These are phyloP conservation scores for Copidosoma floridanum DNA, from an alignment of 1,140 invertebrate genomes.

Conservation along the genomic window DNA sequence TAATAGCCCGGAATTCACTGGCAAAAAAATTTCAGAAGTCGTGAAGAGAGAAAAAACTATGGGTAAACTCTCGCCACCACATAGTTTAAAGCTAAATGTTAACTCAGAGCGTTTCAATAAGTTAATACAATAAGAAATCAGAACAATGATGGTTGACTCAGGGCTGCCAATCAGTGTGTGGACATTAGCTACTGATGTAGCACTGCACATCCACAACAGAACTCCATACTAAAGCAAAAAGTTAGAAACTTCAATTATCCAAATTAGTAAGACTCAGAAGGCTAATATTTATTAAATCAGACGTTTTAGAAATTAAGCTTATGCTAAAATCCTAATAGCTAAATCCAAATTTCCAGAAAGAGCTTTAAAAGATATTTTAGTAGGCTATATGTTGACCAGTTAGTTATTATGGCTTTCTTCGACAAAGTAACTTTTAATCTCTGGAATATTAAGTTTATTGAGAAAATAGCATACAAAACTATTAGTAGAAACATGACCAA, in stretches of 20 bases:
- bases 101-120: background rate
- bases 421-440: background rate
- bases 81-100: no score
- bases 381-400: background rate
- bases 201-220: background rate
- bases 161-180: background rate
- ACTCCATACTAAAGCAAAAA: background rate
- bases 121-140: background rate
- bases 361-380: background rate
- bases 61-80: no score
- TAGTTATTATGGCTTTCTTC: background rate
- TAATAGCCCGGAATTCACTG: conserved; percentile 11
- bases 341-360: background rate
- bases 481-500: background rate
- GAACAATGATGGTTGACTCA: background rate
- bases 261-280: background rate
- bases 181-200: background rate
- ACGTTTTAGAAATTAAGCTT: background rate
- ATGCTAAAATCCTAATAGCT: background rate
- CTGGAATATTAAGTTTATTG: background rate
- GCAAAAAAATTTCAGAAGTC: conserved; percentile 10
- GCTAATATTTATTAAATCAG: background rate
- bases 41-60: conserved; percentile 19
- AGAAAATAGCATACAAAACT: background rate
- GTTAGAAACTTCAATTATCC: background rate